These are phyloP conservation scores for Hypomecis punctinalis DNA, from an alignment of 2,888 invertebrate genomes.

Conservation along the genomic window DNA sequence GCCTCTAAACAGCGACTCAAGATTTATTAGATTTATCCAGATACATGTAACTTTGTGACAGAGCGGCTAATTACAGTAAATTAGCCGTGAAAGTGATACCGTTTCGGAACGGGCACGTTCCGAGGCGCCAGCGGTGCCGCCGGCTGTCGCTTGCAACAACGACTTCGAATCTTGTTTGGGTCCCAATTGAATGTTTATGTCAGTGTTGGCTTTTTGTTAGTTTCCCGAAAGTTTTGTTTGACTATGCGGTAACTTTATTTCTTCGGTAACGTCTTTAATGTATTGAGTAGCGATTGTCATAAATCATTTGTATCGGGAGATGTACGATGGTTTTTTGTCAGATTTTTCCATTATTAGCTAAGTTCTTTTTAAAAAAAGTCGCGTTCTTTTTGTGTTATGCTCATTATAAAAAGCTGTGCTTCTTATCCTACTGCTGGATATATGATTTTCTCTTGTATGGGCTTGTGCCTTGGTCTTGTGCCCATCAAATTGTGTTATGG, in stretches of 20 bases:
- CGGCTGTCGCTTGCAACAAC: conserved; percentile 15
- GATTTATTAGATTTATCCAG: conserved; percentile 2
- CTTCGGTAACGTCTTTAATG: not conserved
- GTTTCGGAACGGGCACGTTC: conserved; percentile 29
- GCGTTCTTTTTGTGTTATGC: too few species aligned
- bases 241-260: not conserved
- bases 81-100: conserved; percentile 40
- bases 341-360: too few species aligned
- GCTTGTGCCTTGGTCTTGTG: too few species aligned
- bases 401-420: too few species aligned
- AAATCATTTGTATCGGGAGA: too few species aligned
- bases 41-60: conserved; percentile 7
- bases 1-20: conserved; percentile 7
- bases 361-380: too few species aligned
- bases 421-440: too few species aligned
- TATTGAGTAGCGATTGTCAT: not conserved
- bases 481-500: too few species aligned
- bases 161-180: conserved; percentile 18
- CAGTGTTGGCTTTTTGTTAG: conserved; percentile 4
- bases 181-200: conserved; percentile 11
- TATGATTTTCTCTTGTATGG: too few species aligned
- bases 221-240: not conserved
- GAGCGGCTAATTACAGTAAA: conserved; percentile 31
- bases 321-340: too few species aligned
- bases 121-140: conserved; percentile 16